phyloP scores from a whole-genome alignment of 2,113 vertebrate genomes.

The Tachysurus fulvidraco region DNA sequence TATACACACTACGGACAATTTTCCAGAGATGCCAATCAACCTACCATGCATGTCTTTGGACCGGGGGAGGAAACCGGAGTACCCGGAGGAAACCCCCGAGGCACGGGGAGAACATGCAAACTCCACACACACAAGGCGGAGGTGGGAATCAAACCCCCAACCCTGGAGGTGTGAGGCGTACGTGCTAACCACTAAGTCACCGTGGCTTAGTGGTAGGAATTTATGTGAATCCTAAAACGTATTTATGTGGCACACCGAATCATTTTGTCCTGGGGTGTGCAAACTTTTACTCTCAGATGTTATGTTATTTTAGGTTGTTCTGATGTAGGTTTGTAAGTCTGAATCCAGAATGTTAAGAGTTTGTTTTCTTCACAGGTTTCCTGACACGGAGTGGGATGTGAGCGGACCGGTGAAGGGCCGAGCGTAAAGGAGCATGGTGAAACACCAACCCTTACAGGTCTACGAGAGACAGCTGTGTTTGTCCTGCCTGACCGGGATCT shows the following conservation, averaged over 20 bases:
- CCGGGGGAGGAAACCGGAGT: no score
- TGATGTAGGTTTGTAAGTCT: not conserved
- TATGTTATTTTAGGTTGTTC: not conserved
- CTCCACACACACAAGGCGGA: no score
- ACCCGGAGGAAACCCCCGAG: no score
- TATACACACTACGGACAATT: no score
- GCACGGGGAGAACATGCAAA: no score
- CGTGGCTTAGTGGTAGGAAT: no score
- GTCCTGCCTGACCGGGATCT: conserved; percentile 95
- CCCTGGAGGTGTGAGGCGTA: no score
- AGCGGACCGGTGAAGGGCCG: conserved; percentile 64
- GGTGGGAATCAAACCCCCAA: no score
- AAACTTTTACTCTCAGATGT: not conserved
- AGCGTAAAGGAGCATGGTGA: conserved; percentile 92
- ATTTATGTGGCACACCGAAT: not conserved
- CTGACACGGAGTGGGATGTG: conserved; percentile 81
- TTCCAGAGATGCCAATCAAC: no score
- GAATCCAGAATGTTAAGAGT: not conserved
- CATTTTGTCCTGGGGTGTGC: not conserved
- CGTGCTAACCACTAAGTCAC: no score
- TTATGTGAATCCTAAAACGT: not conserved
- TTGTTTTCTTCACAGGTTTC: conserved; percentile 63
- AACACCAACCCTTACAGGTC: conserved; percentile 97
- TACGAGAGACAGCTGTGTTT: conserved; percentile 96
- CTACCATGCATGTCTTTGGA: no score